Conservation (phyloP, 2,797 vertebrate genomes). For the Siniperca obscura region DNA sequence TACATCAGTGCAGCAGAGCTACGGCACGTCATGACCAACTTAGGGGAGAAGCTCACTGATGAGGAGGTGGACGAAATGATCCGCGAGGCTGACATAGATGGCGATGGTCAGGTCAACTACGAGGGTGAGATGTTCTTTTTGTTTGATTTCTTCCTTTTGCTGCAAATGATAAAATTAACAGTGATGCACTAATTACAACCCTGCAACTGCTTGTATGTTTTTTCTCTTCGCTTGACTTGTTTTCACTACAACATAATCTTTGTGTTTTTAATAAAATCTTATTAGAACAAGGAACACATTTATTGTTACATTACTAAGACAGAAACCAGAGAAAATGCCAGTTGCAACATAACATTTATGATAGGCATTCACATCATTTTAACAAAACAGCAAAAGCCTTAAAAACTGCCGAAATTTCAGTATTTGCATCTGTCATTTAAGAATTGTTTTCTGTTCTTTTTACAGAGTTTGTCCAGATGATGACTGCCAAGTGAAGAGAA, state of each 20-base stretch:
- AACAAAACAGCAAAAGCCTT: not conserved
- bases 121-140: conserved; percentile 83
- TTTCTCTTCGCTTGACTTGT: not conserved
- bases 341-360: not conserved
- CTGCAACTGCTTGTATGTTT: not conserved
- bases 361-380: not conserved
- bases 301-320: not conserved
- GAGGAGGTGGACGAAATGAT: conserved; percentile 96
- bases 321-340: not conserved
- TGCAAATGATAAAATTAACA: not conserved
- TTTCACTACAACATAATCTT: not conserved
- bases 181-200: not conserved
- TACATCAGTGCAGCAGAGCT: conserved; percentile 93
- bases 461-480: conserved; percentile 95
- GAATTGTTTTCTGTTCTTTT: conserved; percentile 35
- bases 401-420: not conserved
- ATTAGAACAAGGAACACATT: not conserved
- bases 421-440: not conserved
- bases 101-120: conserved; percentile 94
- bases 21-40: conserved; percentile 94
- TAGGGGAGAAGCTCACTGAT: conserved; percentile 92
- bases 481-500: conserved; percentile 92
- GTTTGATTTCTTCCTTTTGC: not conserved
- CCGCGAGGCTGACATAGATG: conserved; percentile 92
- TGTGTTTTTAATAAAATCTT: not conserved